phyloP scores from a whole-genome alignment of 2,113 vertebrate species.

The Myanophis thanlyinensis region DNA sequence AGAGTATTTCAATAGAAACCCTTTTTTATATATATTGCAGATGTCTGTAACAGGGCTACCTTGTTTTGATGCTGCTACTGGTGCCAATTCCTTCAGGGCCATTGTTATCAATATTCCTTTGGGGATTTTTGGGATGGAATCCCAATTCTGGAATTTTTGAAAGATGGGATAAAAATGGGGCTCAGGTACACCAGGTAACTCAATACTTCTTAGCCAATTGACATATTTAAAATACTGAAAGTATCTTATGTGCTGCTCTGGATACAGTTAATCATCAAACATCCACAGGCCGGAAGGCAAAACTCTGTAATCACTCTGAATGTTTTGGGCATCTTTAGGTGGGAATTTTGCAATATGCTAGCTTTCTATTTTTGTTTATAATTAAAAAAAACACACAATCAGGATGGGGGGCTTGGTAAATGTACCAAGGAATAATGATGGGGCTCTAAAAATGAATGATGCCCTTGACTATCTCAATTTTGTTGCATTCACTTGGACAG shows the following conservation, averaged over 20 bases:
- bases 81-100: neutral
- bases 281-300: neutral
- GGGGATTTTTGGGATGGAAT: too few relatives aligned
- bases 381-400: neutral
- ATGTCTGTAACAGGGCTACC: neutral
- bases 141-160: neutral
- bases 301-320: neutral
- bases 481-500: neutral
- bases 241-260: neutral
- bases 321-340: neutral
- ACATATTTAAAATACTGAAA: neutral
- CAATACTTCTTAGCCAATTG: neutral
- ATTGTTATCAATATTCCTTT: neutral
- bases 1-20: neutral
- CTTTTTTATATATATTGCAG: neutral
- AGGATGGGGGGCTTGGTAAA: neutral
- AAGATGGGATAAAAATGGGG: neutral
- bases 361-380: neutral
- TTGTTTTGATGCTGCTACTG: neutral
- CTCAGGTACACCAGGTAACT: neutral
- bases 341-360: neutral
- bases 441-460: neutral
- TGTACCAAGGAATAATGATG: neutral
- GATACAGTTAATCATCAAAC: neutral
- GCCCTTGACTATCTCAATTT: neutral